These are phyloP conservation scores for Okamejei kenojei DNA, from an alignment of 2,797 vertebrate genomes.

Conservation along the genomic window DNA sequence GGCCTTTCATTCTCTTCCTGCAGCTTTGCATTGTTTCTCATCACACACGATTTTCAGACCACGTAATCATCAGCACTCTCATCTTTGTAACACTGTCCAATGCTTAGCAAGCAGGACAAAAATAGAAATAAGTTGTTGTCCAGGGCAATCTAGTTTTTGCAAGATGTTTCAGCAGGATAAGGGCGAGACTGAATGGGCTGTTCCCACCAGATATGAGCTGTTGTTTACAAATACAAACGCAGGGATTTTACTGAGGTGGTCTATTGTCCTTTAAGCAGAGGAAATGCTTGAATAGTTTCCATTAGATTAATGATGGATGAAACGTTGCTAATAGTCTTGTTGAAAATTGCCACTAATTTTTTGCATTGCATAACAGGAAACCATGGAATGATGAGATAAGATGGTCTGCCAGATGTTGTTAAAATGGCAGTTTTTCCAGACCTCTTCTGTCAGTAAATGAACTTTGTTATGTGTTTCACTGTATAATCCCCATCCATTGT, in stretches of 20 bases:
- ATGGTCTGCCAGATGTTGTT: neutral
- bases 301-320: slow-evolving; percentile 28
- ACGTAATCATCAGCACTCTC: too few species aligned
- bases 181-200: neutral
- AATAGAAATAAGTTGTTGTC: slow-evolving; percentile 14
- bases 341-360: neutral
- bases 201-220: neutral
- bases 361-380: slow-evolving; percentile 6
- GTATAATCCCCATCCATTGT: neutral
- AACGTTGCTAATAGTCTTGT: slow-evolving; percentile 1
- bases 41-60: too few species aligned
- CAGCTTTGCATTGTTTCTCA: too few species aligned
- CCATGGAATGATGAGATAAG: slow-evolving; percentile 25
- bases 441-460: neutral
- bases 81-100: neutral
- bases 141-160: neutral
- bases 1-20: too few species aligned
- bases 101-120: neutral
- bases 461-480: neutral
- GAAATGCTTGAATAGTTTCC: slow-evolving; percentile 4
- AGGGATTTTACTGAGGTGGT: neutral
- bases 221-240: slow-evolving; percentile 3
- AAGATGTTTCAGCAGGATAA: slow-evolving; percentile 7
- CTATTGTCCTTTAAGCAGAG: slow-evolving; percentile 12
- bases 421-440: slow-evolving; percentile 17